Conservation (phyloP, 2,113 vertebrate species). For the Prietella phreatophila region DNA sequence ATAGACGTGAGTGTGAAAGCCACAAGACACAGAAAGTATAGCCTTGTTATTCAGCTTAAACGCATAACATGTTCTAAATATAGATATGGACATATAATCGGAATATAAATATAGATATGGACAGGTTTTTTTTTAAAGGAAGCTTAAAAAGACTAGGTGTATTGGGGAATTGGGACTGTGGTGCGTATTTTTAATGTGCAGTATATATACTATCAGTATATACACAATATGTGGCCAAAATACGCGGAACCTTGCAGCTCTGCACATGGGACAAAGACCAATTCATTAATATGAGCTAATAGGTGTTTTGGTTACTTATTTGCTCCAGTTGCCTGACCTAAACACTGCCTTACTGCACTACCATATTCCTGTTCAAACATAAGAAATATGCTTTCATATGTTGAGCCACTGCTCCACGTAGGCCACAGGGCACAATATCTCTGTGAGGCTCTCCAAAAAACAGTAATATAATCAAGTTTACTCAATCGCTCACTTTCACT, state of each 20-base stretch:
- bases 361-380: too few relatives aligned
- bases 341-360: background rate
- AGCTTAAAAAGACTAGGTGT: background rate
- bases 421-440: too few relatives aligned
- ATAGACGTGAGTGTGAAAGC: constrained; percentile 1
- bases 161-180: background rate
- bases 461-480: too few relatives aligned
- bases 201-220: background rate
- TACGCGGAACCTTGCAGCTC: too few relatives aligned
- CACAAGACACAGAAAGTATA: constrained; percentile 27
- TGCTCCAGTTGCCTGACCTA: background rate
- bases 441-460: too few relatives aligned
- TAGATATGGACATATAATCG: too few relatives aligned
- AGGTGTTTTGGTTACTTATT: background rate
- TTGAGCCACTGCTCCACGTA: too few relatives aligned
- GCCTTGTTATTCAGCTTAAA: background rate
- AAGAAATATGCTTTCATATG: background rate
- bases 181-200: background rate
- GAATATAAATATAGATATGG: background rate
- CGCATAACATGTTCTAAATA: background rate
- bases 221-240: too few relatives aligned
- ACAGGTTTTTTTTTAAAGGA: background rate
- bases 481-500: too few relatives aligned
- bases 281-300: background rate
- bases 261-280: background rate